Base-by-base conservation (phyloP, 2,888 invertebrate genomes). In the Theodoxus fluviatilis region DNA sequence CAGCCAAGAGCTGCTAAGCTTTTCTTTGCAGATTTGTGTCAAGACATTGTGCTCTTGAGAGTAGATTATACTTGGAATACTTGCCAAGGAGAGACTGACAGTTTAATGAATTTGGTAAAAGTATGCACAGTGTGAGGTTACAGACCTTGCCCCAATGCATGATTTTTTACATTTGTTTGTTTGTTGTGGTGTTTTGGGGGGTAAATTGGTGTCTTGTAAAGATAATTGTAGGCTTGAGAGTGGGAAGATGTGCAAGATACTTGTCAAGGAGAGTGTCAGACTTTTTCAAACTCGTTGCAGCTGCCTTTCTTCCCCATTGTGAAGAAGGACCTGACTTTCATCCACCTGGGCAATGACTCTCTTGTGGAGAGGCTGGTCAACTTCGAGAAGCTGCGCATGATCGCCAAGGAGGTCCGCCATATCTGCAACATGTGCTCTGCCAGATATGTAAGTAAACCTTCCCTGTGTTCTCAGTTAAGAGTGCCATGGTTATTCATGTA, bases 351-450 rank as follows among this genome's bases (percentile, higher is more conserved):
- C 47, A 99, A 99, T 88, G 86, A 88, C 71, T 87, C 89, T 28
- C 82, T 81, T 67, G 84, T 86, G 22, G 86, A 87, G 70, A 81
- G 81, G 2, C 79, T 87, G 28, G 94, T 97, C 84, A 99, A 99
- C 88, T 99, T 99, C 86, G 99, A 99, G 87, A 99, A 99, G 87
- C 89, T 99, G 72, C 90, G 99, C 77, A 98, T 99, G 96, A 95
- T 99, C 76, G 96, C 98, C 67, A 97, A 98, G 88, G 98, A 98
- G 90, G 94, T 90, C 37, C 83, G 90, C 22, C 85, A 87, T 69
- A 84, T 84, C 70, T 86, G 86, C 73, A 95, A 95, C 86, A 96
- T 98, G 95, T 96, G 96, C 86, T 96, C 96, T 76, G 95, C 95
- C 35, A 94, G 95, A 75, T 89, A 89, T 79, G 89, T 87, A 80